Base-by-base conservation (phyloP, 2,888 invertebrate species). In the Volucella inanis region DNA sequence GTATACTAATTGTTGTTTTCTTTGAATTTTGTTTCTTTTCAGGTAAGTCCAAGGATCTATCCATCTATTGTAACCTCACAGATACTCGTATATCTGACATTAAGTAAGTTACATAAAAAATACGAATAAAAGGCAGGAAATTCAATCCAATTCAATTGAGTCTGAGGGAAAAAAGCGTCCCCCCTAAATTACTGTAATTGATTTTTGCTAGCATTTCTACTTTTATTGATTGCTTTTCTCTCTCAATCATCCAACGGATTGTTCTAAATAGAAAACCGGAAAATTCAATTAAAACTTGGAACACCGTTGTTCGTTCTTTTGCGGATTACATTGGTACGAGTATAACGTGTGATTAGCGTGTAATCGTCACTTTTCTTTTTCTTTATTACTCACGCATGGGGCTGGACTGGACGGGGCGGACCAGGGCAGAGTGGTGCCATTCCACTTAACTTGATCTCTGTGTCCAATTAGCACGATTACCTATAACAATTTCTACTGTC, bases 91-190 rank as follows among this genome's bases (percentile, higher is more conserved):
- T 12, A 47, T 50, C 55, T 59, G 10, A 8, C 12, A 50, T 39
- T 22, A 64, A 67, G 84, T 75, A 75, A 84, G 79, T 84, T 57
- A 43, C 61, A 76, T 54, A 76, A 52, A 80, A 71, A 70, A 65
- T 75, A 80, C 65, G 12, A 9, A 41, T 52, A 57, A 14, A n/a
- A 22, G 4, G 38, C 8, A 14, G 39, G 22, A 31, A 18, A 15
- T 38, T 47, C 12, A 38, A 39, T 43, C 15, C 15, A 38, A 65
- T 43, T 15, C 57, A 65, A 74, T 64, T 12, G 9, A 12, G 59
- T 3, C 3, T 1, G 1, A 3, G 3, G 22, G 22, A 45, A 68
- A 18, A 57, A 49, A 38, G 2, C 31, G 43, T 62, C 41, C 62
- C 52, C 18, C 22, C 49, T 43, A 61, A 79, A 70, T 64, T 22